Evolutionary conservation across 2,797 vertebrate genomes (phyloP), one percentile per base, ranked within the genome.

Genomic region (Myotis daubentonii): DNA sequence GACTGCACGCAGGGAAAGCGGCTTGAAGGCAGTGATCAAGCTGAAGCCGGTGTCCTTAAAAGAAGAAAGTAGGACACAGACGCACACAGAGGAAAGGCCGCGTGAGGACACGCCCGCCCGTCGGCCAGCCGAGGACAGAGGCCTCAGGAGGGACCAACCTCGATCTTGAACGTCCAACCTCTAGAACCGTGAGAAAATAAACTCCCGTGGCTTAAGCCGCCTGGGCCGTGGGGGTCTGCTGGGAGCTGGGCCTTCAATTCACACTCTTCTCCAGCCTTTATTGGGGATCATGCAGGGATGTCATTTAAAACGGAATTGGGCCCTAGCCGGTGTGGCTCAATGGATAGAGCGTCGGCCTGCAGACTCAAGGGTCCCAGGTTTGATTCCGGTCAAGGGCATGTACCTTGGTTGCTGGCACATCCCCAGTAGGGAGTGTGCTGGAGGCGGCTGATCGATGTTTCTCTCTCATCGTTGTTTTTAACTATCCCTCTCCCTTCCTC

Each of bases 21-120:
- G 41, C 71, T n/a, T 11, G 19, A 22, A n/a, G 74, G 74, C 75
- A 49, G 30, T 5, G 55, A 75, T 5, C 30, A 1, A 8, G 49
- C 30, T 17, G 30, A 17, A 16, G 13, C 23, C 38, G 10, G 13
- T 57, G 11, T 57, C 71, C 47, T 78, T 36, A 28, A 25, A 25
- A 38, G 38, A 38, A n/a, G 49, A 20, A 33, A 75, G 25, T 23
- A 47, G 70, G 57, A 15, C 49, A 74, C 36, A 65, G 28, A 55
- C 36, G n/a, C 17, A n/a, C 65, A 47, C 57, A 25, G 70, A 57
- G 25, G 49, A 16, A n/a, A 75, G 38, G 10, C 36, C 23, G 2
- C 0, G 1, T 57, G 25, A 70, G 17, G 60, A 47, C 30, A 0
- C 0, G 5, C 9, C 23, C 0, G 5, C 9, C 23, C 12, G 12